phyloP scores from a whole-genome alignment of 2,888 invertebrate species.

The Drosophila phalerata region DNA sequence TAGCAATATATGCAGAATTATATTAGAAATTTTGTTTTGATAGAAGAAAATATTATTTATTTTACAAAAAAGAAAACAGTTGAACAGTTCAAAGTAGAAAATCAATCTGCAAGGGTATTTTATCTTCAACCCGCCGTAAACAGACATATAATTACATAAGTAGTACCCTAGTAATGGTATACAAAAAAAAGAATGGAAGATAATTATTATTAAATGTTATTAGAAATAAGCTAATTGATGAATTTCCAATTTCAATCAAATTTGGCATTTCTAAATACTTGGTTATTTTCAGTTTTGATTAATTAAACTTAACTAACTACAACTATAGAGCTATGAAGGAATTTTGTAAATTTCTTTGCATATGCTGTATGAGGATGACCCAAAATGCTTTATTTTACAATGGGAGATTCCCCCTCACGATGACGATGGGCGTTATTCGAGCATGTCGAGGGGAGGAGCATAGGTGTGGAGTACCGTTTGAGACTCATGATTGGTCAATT shows the following conservation, averaged over 20 bases:
- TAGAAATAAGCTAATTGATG: background rate
- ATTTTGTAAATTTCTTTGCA: constrained; percentile 13
- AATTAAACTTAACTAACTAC: constrained; percentile 23
- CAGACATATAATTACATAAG: background rate
- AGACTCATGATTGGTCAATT: constrained; percentile 32
- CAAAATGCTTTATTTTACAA: constrained; percentile 29
- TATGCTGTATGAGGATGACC: constrained; percentile 26
- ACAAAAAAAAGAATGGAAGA: background rate
- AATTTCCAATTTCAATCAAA: background rate
- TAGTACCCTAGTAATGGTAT: background rate
- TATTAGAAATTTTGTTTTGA: no score
- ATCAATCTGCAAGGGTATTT: no score
- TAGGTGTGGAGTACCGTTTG: constrained; percentile 6
- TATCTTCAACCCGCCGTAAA: background rate
- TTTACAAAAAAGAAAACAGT: background rate
- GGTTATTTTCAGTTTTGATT: constrained; percentile 6
- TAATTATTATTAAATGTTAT: constrained; percentile 1
- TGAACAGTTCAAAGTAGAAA: background rate
- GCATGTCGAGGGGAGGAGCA: constrained; percentile 26
- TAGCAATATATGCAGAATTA: no score
- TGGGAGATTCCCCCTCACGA: constrained; percentile 20
- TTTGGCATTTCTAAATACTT: background rate
- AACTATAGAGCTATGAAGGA: constrained; percentile 4
- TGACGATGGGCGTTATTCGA: constrained; percentile 25
- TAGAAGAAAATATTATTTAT: no score